A percentile compares a stretch with the other conserved stretches of the same genome.
phyloP scores from a whole-genome alignment of 2,888 invertebrate species.

The Pinctada fucata region DNA sequence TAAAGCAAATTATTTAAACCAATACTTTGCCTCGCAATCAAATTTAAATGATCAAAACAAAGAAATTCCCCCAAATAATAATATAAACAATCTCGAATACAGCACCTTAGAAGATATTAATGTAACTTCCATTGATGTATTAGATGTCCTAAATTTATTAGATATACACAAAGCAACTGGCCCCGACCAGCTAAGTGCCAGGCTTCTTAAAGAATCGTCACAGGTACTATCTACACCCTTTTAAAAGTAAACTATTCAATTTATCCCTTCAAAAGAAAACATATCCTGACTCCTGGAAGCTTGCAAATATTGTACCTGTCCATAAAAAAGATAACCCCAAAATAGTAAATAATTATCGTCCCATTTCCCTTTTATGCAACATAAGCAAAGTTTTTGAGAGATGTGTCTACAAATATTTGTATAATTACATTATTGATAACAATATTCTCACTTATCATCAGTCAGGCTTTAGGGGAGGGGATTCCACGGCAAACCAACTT shows the following conservation, averaged over 20 bases:
- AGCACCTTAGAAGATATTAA: not conserved
- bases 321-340: not conserved
- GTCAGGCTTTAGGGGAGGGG: not conserved
- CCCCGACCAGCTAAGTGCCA: not conserved
- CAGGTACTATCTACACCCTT: not conserved
- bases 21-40: not conserved
- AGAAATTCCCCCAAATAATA: not conserved
- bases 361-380: not conserved
- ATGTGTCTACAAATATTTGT: not conserved
- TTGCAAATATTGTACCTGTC: not conserved
- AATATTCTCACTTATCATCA: not conserved
- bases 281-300: not conserved
- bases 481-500: not conserved
- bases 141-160: not conserved
- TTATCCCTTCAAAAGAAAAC: not conserved
- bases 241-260: not conserved
- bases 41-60: not conserved
- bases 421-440: not conserved
- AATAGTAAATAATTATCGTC: not conserved
- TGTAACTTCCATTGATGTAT: not conserved
- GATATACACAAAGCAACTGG: not conserved
- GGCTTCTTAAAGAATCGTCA: constrained; percentile 3
- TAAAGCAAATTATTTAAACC: constrained; percentile 7
- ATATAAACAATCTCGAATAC: not conserved
- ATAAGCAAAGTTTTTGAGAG: not conserved